phyloP scores from a whole-genome alignment of 2,888 invertebrate genomes.

The Rhaphigaster nebulosa region DNA sequence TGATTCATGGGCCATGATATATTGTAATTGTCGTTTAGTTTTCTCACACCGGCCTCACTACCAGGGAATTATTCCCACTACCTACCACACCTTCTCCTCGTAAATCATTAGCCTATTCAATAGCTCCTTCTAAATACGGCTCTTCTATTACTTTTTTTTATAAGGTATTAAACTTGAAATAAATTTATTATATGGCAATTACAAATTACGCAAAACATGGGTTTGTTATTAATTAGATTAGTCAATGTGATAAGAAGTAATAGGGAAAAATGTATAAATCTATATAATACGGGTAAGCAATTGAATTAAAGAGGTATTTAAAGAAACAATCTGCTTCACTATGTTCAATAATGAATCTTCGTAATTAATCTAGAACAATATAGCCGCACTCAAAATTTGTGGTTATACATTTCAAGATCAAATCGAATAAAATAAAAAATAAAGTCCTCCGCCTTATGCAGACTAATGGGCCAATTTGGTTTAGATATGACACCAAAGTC shows the following conservation, averaged over 20 bases:
- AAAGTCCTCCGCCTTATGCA: no score
- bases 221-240: not conserved
- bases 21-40: slow-evolving; percentile 56
- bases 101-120: slow-evolving; percentile 33
- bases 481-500: no score
- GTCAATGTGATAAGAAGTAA: not conserved
- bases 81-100: slow-evolving; percentile 28
- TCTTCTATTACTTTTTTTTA: not conserved
- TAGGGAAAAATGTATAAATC: not conserved
- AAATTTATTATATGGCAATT: not conserved
- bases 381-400: no score
- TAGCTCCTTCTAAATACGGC: slow-evolving; percentile 27
- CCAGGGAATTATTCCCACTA: slow-evolving; percentile 32
- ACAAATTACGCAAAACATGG: not conserved
- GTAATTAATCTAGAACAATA: no score
- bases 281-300: not conserved
- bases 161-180: not conserved
- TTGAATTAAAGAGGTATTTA: no score
- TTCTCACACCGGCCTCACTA: slow-evolving; percentile 52
- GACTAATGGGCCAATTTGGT: no score
- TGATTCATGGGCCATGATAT: slow-evolving; percentile 50
- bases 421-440: no score
- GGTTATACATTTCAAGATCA: no score
- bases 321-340: no score
- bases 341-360: no score